These are phyloP conservation scores for Crambe crambe DNA, from an alignment of 37 sponge, comb jelly and placozoan species.

Conservation along the genomic window DNA sequence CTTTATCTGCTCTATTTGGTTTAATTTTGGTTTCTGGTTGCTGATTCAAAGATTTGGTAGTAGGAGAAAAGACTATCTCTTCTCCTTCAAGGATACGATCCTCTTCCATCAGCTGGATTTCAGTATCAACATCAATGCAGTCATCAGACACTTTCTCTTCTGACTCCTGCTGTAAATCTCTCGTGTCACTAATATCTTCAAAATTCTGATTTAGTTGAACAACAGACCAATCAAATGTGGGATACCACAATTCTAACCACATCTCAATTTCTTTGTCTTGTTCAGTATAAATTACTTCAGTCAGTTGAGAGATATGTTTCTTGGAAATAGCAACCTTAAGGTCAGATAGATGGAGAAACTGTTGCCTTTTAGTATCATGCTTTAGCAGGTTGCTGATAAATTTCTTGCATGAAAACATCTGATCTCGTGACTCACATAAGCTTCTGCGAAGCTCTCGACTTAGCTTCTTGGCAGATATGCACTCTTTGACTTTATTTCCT, in stretches of 20 bases:
- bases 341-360: not conserved
- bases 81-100: conserved; percentile 60
- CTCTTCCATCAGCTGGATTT: conserved; percentile 26
- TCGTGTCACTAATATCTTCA: not conserved
- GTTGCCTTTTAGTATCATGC: not conserved
- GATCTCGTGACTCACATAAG: not conserved
- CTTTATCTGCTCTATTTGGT: not conserved
- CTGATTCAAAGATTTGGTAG: not conserved
- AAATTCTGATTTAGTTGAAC: not conserved
- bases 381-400: not conserved
- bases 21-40: not conserved
- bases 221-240: not conserved
- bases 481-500: conserved; percentile 3
- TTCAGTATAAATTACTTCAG: not conserved
- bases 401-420: not conserved
- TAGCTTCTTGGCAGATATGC: not conserved
- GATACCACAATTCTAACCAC: conserved; percentile 65
- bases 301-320: conserved; percentile 17
- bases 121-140: not conserved
- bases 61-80: not conserved
- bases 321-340: conserved; percentile 8
- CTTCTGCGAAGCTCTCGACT: not conserved
- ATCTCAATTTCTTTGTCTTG: conserved; percentile 48
- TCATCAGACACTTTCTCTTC: not conserved
- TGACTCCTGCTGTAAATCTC: not conserved